Evolutionary conservation across 2,888 invertebrate species (phyloP), one percentile per base, ranked within the genome.

Genomic region (Apotomis turbidana): DNA sequence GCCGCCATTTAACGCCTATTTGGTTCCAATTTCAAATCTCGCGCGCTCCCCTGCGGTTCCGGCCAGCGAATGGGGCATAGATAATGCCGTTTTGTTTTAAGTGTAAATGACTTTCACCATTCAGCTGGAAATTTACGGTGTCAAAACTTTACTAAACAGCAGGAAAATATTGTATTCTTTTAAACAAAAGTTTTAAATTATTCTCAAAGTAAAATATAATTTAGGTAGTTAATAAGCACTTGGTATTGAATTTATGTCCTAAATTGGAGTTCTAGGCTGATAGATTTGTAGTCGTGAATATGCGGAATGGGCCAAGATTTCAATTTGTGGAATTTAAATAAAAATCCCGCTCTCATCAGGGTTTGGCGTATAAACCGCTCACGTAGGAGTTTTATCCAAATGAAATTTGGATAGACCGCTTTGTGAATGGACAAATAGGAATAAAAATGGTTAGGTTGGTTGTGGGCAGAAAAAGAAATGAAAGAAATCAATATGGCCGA

Each of bases 1-100:
- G 94, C 92, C 93, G 94, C 94, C 94, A 95, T 95, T 95, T 95
- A 94, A 94, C 94, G 95, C 95, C 94, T 94, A 95, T 95, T 94
- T 95, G 95, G 91, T 90, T 94, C 93, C 94, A 93, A 93, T 92
- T 90, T 93, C 94, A 93, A 94, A 94, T 93, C 89, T 91, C 85
- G 84, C 90, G 93, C 92, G 90, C 90, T 89, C 91, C 92, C 87
- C 89, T 86, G 87, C 85, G 87, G 87, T 88, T 89, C 89, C 90
- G 90, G 90, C 85, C 91, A 90, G 85, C 87, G 90, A 92, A 87
- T 83, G 82, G 85, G 83, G 85, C 85, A 87, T 87, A 86, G 86
- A 91, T 91, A 92, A 91, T 90, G 83, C 85, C 82, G 87, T 90
- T 90, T 90, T 91, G 89, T 91, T 87, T 89, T 81, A 77, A 78